phyloP scores from a whole-genome alignment of 2,888 invertebrate species.

The Chymomyza procnemis region DNA sequence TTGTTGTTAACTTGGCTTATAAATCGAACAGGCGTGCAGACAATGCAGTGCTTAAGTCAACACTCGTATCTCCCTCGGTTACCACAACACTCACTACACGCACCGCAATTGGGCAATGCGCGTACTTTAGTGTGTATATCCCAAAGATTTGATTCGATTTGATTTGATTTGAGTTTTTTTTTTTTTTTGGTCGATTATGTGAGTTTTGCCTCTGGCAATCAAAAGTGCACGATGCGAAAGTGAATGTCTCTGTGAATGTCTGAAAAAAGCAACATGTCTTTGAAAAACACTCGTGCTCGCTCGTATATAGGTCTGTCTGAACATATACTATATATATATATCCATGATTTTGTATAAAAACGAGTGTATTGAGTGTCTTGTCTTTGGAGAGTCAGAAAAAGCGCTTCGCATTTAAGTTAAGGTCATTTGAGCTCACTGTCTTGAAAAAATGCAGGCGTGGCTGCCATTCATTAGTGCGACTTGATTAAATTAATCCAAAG shows the following conservation, averaged over 20 bases:
- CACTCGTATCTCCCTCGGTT: background rate
- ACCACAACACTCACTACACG: background rate
- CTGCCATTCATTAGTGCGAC: background rate
- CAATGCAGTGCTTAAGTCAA: background rate
- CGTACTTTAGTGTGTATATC: background rate
- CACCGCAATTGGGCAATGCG: background rate
- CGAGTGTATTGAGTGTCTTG: background rate
- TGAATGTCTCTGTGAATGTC: constrained; percentile 50
- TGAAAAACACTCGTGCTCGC: background rate
- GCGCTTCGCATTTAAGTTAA: background rate
- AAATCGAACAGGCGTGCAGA: constrained; percentile 51
- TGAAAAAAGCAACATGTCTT: background rate
- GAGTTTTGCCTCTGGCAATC: constrained; percentile 57
- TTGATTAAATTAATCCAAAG: background rate
- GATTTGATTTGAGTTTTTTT: constrained; percentile 11
- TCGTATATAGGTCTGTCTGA: too few species aligned
- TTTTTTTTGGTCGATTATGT: constrained; percentile 28
- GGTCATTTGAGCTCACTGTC: background rate
- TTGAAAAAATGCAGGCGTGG: background rate
- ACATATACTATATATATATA: too few species aligned
- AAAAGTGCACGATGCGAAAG: constrained; percentile 65
- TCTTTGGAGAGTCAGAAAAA: background rate
- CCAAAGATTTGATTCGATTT: too few species aligned
- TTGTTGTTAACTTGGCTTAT: constrained; percentile 15
- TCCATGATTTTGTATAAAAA: too few species aligned